Conservation (phyloP, 2,888 invertebrate genomes). For the Agrypnus murinus region DNA sequence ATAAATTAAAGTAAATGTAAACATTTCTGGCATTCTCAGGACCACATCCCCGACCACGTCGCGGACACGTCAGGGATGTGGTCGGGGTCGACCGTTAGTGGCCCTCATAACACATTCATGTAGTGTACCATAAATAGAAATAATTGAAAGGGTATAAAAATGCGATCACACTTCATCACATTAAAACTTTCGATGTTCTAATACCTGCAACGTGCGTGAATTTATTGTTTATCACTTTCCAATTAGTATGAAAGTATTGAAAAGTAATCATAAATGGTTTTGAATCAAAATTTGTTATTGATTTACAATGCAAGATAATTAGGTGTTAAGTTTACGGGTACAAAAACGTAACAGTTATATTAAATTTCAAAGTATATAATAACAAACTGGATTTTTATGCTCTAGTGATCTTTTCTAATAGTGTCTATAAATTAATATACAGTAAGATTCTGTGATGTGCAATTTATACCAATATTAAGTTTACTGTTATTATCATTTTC, state of each 20-base stretch:
- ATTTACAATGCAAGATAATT: constrained; percentile 5
- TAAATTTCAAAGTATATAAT: background rate
- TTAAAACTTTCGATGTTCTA: constrained; percentile 15
- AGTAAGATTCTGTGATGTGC: constrained; percentile 6
- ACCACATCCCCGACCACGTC: too few species aligned
- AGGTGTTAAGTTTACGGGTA: constrained; percentile 9
- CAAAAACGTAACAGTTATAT: constrained; percentile 16
- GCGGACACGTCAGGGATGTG: too few species aligned
- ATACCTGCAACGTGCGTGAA: background rate
- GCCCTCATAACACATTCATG: too few species aligned
- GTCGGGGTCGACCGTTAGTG: too few species aligned
- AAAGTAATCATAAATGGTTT: too few species aligned
- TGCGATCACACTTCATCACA: too few species aligned
- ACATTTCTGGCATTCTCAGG: too few species aligned
- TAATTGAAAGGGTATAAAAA: too few species aligned
- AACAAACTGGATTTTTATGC: constrained; percentile 21
- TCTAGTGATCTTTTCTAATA: constrained; percentile 15
- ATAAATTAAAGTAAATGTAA: too few species aligned
- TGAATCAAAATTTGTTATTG: background rate
- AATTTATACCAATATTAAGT: constrained; percentile 12
- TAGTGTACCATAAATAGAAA: too few species aligned
- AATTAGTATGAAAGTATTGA: too few species aligned
- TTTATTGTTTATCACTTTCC: constrained; percentile 11
- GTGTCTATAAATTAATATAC: constrained; percentile 17
- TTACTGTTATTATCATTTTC: constrained; percentile 17